Conservation (phyloP, 2,113 vertebrate genomes). For the Ondatra zibethicus region DNA sequence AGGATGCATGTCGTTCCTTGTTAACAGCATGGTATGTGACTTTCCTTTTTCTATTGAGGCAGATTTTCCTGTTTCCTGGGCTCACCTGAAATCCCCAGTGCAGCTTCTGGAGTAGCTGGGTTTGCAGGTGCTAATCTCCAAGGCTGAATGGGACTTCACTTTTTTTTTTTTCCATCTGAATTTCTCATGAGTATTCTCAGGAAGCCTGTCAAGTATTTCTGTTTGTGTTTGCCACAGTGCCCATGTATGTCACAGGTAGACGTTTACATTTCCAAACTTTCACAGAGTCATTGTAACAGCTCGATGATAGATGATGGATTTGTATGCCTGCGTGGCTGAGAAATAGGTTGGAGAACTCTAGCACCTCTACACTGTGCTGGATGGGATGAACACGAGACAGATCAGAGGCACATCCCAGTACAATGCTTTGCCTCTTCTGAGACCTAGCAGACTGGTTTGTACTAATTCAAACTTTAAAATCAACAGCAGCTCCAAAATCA, state of each 20-base stretch:
- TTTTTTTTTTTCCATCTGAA: neutral
- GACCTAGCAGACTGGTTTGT: neutral
- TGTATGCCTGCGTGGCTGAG: too few species aligned
- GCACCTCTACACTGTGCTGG: accelerated
- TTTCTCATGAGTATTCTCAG: neutral
- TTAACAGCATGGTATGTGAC: too few species aligned
- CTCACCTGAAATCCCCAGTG: neutral
- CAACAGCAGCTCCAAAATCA: neutral
- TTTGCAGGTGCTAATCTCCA: neutral
- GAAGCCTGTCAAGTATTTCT: neutral
- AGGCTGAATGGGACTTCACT: neutral
- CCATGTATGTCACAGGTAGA: neutral
- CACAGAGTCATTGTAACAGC: neutral
- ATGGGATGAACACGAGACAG: neutral
- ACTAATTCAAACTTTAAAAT: neutral
- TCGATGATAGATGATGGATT: too few species aligned
- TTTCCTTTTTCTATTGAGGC: neutral
- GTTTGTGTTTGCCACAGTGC: neutral
- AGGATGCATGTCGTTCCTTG: neutral
- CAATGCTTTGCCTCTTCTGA: neutral
- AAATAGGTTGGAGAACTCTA: neutral
- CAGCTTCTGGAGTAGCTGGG: too few species aligned
- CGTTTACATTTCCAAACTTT: neutral
- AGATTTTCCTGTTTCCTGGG: neutral
- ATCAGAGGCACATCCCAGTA: neutral